These are phyloP conservation scores for Drosophila kurseongensis DNA, from an alignment of 1,140 invertebrate species.

Conservation along the genomic window DNA sequence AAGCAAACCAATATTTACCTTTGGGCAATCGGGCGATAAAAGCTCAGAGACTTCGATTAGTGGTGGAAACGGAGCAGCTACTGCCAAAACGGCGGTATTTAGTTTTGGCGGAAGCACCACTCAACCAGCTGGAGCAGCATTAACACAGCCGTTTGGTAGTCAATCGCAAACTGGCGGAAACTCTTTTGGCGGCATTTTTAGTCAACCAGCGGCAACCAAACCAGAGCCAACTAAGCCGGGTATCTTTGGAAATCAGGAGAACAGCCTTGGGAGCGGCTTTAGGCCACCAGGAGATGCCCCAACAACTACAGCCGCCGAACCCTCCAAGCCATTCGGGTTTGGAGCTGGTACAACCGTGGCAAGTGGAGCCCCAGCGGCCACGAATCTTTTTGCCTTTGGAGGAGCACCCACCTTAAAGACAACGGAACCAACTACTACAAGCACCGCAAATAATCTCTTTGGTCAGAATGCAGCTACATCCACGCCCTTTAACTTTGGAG, in stretches of 20 bases:
- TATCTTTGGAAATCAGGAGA: conserved; percentile 17
- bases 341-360: conserved; percentile 1
- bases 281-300: neutral
- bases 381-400: conserved; percentile 40
- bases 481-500: conserved; percentile 36
- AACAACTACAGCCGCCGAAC: neutral
- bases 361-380: neutral
- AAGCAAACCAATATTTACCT: conserved; percentile 18
- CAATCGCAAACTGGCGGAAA: neutral
- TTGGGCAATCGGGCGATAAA: conserved; percentile 25
- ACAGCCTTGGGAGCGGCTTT: conserved; percentile 21
- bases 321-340: conserved; percentile 14
- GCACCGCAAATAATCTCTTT: neutral
- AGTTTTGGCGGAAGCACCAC: conserved; percentile 10
- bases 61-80: neutral
- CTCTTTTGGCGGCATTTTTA: conserved; percentile 23
- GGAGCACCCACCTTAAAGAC: neutral
- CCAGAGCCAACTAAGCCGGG: conserved; percentile 14
- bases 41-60: neutral
- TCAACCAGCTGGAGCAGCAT: neutral
- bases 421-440: neutral
- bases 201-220: neutral
- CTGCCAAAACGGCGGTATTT: conserved; percentile 2
- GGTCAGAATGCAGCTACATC: conserved; percentile 15
- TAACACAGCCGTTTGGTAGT: neutral